Base-by-base conservation (phyloP, 2,113 vertebrate genomes). In the Fregetta grallaria region DNA sequence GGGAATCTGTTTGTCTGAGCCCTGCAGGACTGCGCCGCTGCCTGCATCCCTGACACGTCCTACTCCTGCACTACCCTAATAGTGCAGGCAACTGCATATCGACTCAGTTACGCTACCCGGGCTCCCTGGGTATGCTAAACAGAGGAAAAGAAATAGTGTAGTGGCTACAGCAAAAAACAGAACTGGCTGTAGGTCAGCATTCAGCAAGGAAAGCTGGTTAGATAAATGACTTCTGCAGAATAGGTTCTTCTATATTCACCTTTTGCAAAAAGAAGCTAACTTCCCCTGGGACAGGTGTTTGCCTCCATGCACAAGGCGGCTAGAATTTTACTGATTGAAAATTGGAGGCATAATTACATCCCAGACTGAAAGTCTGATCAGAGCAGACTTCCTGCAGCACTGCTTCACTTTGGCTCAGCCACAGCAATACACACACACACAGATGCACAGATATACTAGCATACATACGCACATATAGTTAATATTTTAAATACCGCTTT, bases 61-160 rank as follows among this genome's bases (percentile, higher is more conserved):
- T 30, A 12, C n/a, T 66, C 49, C 49, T 90, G 50, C 11, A 6
- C 34, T 34, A 14, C 30, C 23, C 56, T 30, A 15, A 26, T 2
- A 88, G 75, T 6, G 15, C n/a, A 53, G 66, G 29, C 19, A 79
- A 23, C 25, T 23, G 15, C 8, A 2, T 11, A 25, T 42, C 5
- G 1, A 27, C 30, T 17, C 34, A 62, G n/a, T 47, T 38, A 3
- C 2, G 4, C n/a, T 63, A 23, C 5, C 15, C 5, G 7, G 32
- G 26, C 21, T 74, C 25, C 50, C 34, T 27, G 25, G 22, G 18
- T 18, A 6, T 34, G 36, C 32, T 25, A 34, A 63, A 49, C 26
- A 47, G 38, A 50, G 13, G 26, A 9, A 30, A 82, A 81, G 15
- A n/a, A 32, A 27, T 6, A 40, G 9, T 5, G 13, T n/a, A 17